Conservation (phyloP, 2,888 invertebrate species). For the Patella caerulea region DNA sequence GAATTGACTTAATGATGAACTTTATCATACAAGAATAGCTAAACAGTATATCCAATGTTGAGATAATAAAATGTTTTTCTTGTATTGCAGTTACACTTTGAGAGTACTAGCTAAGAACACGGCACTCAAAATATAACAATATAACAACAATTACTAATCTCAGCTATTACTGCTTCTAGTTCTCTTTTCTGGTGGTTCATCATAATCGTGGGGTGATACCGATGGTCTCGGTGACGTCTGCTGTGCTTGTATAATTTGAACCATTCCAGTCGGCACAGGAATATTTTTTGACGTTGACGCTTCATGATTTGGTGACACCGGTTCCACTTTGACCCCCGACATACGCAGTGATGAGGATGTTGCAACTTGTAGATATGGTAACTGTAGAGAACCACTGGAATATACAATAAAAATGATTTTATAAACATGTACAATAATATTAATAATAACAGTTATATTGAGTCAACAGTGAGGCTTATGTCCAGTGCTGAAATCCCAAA, state of each 20-base stretch:
- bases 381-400: constrained; percentile 42
- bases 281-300: constrained; percentile 16
- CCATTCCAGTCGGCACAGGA: constrained; percentile 13
- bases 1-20: too few species aligned
- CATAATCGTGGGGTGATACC: constrained; percentile 25
- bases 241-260: too few species aligned
- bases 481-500: too few species aligned
- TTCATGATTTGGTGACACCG: constrained; percentile 32
- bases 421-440: not conserved
- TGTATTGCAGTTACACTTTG: constrained; percentile 3
- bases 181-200: constrained; percentile 47
- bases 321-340: constrained; percentile 32
- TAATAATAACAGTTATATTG: too few species aligned
- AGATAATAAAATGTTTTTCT: constrained; percentile 3
- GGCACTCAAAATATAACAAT: constrained; percentile 2
- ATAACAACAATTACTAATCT: not conserved
- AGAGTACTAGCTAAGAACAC: constrained; percentile 7
- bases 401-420: constrained; percentile 8
- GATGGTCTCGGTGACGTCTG: constrained; percentile 14
- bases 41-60: too few species aligned
- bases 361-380: constrained; percentile 28
- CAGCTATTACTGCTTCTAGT: constrained; percentile 25
- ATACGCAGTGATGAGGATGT: constrained; percentile 16
- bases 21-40: too few species aligned
- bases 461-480: too few species aligned